A percentile compares a stretch with the other conserved stretches of the same genome.
These are phyloP conservation scores for Heteromormyrus szaboi DNA, from an alignment of 2,797 vertebrate genomes.

Conservation along the genomic window DNA sequence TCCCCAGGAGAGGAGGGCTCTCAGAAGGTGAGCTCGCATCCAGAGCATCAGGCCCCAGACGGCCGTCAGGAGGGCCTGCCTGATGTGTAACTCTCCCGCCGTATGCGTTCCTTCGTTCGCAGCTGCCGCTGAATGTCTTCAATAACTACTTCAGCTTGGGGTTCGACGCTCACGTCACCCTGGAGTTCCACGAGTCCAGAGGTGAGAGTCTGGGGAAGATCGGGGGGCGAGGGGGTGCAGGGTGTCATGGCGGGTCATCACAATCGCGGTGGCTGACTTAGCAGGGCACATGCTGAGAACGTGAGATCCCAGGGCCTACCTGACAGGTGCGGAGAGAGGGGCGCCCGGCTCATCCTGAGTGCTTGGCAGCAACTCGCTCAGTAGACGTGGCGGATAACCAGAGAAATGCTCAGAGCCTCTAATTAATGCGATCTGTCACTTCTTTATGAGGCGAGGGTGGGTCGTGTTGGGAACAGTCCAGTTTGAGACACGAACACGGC, in stretches of 20 bases:
- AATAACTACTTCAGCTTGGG: slow-evolving; percentile 99
- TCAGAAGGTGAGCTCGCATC: slow-evolving; percentile 52
- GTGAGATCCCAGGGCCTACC: not conserved
- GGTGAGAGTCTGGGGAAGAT: slow-evolving; percentile 55
- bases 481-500: not conserved
- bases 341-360: not conserved
- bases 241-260: not conserved
- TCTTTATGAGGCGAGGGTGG: not conserved
- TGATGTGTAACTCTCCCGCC: not conserved
- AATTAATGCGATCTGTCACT: not conserved
- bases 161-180: slow-evolving; percentile 93
- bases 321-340: not conserved
- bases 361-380: not conserved
- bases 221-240: not conserved
- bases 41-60: not conserved
- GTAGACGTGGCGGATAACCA: not conserved
- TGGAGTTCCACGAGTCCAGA: slow-evolving; percentile 98
- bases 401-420: not conserved
- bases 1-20: slow-evolving; percentile 82
- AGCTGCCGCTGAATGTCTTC: slow-evolving; percentile 96
- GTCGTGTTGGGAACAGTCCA: not conserved
- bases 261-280: not conserved
- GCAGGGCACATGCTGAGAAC: not conserved
- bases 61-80: not conserved
- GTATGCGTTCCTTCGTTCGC: slow-evolving; percentile 18